Conservation (phyloP, 2,888 invertebrate species). For the Lepidocyrtoides sp. region DNA sequence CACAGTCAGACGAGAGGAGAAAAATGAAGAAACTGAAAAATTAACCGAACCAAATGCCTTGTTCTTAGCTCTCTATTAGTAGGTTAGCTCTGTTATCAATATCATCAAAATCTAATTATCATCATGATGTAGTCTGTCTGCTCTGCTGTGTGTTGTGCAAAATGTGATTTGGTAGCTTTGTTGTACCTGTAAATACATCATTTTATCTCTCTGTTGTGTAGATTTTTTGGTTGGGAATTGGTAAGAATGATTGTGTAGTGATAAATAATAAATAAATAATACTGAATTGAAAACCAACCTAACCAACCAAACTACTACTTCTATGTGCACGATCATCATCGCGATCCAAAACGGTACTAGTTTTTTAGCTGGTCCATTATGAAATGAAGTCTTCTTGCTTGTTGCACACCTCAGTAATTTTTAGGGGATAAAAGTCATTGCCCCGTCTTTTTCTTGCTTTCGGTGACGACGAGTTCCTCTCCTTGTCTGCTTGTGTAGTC, state of each 20-base stretch:
- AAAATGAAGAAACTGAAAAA: too few relatives aligned
- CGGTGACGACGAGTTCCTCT: background rate
- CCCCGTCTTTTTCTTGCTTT: conserved; percentile 48
- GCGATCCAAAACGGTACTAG: background rate
- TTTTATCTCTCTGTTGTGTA: background rate
- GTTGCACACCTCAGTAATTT: conserved; percentile 74
- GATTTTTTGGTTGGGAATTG: background rate
- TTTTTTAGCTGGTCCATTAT: conserved; percentile 25
- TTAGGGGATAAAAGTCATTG: conserved; percentile 62
- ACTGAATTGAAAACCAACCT: background rate
- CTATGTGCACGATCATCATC: too few relatives aligned
- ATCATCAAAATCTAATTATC: too few relatives aligned
- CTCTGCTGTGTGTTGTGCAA: too few relatives aligned
- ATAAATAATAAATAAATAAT: background rate
- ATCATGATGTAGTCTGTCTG: too few relatives aligned
- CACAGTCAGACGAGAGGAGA: too few relatives aligned
- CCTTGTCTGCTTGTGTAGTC: background rate
- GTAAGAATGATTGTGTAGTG: background rate
- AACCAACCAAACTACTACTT: background rate
- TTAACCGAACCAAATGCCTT: too few relatives aligned
- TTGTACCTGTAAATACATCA: background rate
- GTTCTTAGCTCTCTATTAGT: too few relatives aligned
- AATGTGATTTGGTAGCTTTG: conserved; percentile 17
- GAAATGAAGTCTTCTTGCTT: background rate
- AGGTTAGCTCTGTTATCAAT: background rate